Evolutionary conservation across 2,113 vertebrate genomes (phyloP), one percentile per base, ranked within the genome.

Genomic region (Dasyurus viverrinus): DNA sequence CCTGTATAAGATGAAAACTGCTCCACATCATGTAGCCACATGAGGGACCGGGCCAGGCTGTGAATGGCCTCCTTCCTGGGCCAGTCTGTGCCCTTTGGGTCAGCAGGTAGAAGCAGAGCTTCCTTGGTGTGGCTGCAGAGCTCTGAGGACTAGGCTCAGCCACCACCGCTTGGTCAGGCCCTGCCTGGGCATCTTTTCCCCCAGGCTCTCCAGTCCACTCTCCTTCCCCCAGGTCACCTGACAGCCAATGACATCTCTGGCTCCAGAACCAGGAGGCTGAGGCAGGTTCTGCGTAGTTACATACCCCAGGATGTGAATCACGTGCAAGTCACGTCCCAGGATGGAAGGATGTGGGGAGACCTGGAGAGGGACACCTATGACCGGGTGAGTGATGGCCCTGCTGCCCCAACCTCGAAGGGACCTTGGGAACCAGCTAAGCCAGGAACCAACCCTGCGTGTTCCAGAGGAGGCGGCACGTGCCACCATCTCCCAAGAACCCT

Each of bases 321-420:
- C 9, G 96, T 99, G 50, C 98, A 98, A 4, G 93, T 99, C 97
- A 99, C 99, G 0, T 99, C 99, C 8, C 97, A 96, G 0, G 99
- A 99, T 0, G 99, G 99, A 95, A 99, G 99, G 54, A 98, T 98
- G 47, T 99, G 99, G 99, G 98, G 97, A 23, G 98, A 99, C 53
- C 94, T 99, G 8, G 98, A 99, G 92, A 98, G 97, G 26, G 96
- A 98, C 93, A 98, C 98, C 46, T 99, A 99, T 97, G 99, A 99
- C 96, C 99, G 99, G 98, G 99, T 99, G 92, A 97, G 99, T 97
- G 54, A 48, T 52, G 93, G 30, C 92, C 36, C 89, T 94, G 50
- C 50, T 52, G 50, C 50, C 50, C 50, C 50, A 10, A 9, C 50
- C 50, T 9, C 50, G 50, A 52, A 9, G 50, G 50, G 50, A 9